Conservation (phyloP, 2,888 invertebrate genomes). For the Stenchaetothrips biformis region DNA sequence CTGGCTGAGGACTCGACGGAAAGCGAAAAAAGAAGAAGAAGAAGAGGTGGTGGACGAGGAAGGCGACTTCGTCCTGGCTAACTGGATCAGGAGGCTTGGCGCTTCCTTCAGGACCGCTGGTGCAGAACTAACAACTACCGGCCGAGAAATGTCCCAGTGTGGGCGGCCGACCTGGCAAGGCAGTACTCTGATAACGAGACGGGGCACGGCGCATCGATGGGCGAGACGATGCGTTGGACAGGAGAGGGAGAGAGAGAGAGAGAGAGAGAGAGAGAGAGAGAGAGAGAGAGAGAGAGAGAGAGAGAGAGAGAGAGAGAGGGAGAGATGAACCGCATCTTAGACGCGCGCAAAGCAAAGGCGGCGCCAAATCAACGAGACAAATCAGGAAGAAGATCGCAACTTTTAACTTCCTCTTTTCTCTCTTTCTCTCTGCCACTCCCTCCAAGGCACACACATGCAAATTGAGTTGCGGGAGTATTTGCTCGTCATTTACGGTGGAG, state of each 20-base stretch:
- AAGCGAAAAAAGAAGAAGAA: background rate
- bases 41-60: background rate
- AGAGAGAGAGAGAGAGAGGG: constrained; percentile 11
- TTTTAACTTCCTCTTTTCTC: too few relatives aligned
- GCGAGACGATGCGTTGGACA: background rate
- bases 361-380: too few relatives aligned
- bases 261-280: constrained; percentile 5
- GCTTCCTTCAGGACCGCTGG: constrained; percentile 1
- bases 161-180: background rate
- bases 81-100: background rate
- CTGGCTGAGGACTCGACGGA: background rate
- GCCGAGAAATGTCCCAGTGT: background rate
- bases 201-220: background rate
- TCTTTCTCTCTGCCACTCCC: too few relatives aligned
- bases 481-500: too few relatives aligned
- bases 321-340: background rate
- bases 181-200: background rate
- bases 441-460: too few relatives aligned
- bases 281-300: constrained; percentile 10
- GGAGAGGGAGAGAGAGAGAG: background rate
- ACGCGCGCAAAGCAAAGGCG: too few relatives aligned
- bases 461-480: too few relatives aligned
- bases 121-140: constrained; percentile 20
- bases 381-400: too few relatives aligned
- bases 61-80: background rate